Base-by-base conservation (phyloP, 1,140 invertebrate species). In the Diprion similis region DNA sequence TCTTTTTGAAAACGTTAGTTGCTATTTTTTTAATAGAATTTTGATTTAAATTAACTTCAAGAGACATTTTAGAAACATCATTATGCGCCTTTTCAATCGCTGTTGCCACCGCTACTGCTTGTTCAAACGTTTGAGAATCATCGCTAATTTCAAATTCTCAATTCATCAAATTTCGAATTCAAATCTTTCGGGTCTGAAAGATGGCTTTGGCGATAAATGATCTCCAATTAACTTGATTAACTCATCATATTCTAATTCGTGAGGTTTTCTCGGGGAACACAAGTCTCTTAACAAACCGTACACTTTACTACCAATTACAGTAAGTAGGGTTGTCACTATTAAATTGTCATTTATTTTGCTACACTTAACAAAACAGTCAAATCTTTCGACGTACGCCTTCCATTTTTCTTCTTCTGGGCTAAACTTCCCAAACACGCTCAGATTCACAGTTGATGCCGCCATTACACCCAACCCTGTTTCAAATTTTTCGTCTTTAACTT, bases 351-450 rank as follows among this genome's bases (percentile, higher is more conserved):
- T 8, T 17, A 69, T 45, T n/a, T 71, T 69, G 45, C 45, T 37
- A 69, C n/a, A 66, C 48, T 18, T 48, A 15, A 8, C 59, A 71
- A 70, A n/a, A 68, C n/a, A 69, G 51, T 72, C 66, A n/a, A 72
- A 72, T 65, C 48, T 8, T 72, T 46, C n/a, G 4, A 72, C 17
- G 48, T 72, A 65, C 37, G 59, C 51, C 11, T 19, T 66, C 7
- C 1, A 69, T 10, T 72, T 9, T 72, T 68, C n/a, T 66, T 66
- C 9, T 13, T 24, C 18, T 15, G 18, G 46, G 7, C 7, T 10
- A 0, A 17, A 69, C 6, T 8, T 8, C 19, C 0, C 71, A 18
- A 47, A 71, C 10, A 64, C 8, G 59, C 17, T 10, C 17, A 69
- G n/a, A 37, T 72, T 17, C 15, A 48, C 66, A 10, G 48, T 51